These are phyloP conservation scores for Haliclystus octoradiatus DNA, from an alignment of 30 jellyfish, hydroid and myxozoan genomes.

Conservation along the genomic window DNA sequence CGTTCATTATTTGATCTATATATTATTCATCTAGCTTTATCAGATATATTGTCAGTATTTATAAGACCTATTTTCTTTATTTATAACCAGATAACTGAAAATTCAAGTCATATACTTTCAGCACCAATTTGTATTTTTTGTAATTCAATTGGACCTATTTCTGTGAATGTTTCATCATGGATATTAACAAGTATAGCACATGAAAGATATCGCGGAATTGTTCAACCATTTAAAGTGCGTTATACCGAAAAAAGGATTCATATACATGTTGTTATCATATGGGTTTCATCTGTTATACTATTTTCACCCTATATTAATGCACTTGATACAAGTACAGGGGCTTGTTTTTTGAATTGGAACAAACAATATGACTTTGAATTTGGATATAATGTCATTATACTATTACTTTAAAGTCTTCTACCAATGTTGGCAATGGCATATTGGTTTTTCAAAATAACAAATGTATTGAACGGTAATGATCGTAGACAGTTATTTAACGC, in stretches of 20 bases:
- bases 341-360: conserved; percentile 33
- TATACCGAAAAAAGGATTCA: conserved; percentile 15
- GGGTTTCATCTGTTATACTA: conserved; percentile 20
- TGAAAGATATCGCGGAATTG: conserved; percentile 59
- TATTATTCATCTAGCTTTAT: conserved; percentile 26
- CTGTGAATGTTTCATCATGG: conserved; percentile 63
- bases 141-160: conserved; percentile 38
- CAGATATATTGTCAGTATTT: conserved; percentile 24
- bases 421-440: conserved; percentile 36
- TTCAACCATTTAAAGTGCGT: conserved; percentile 41
- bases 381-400: conserved; percentile 21
- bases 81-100: conserved; percentile 3
- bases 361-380: conserved; percentile 20
- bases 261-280: conserved; percentile 10
- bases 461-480: no score
- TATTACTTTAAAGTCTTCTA: conserved; percentile 14
- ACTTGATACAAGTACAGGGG: conserved; percentile 12
- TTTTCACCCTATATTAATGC: conserved; percentile 27
- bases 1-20: conserved; percentile 25
- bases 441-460: no score
- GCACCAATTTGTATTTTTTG: conserved; percentile 16
- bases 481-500: no score
- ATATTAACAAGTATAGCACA: conserved; percentile 45
- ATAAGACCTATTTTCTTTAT: conserved; percentile 25
- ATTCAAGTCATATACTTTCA: conserved; percentile 7